Evolutionary conservation across 2,113 vertebrate genomes (phyloP), one percentile per base, ranked within the genome.

Genomic region (Loxodonta africana): DNA sequence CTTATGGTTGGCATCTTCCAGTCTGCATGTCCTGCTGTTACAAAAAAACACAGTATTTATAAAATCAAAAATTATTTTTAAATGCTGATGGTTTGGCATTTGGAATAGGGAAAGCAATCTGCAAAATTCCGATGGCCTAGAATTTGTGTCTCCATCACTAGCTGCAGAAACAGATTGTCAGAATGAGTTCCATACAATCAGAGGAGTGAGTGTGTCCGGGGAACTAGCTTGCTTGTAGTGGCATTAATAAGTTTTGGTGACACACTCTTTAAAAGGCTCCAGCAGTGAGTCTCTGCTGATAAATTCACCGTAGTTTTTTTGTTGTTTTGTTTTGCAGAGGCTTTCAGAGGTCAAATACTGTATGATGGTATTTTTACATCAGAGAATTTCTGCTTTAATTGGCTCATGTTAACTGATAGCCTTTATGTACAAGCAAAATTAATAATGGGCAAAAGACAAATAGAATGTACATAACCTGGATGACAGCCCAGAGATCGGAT

Each of bases 51-150:
- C 51, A 46, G 60, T 80, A 69, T 93, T 51, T 95, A 74, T 78
- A 86, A 91, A 90, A 83, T 83, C 67, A 87, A 89, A 96, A 96
- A 82, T 62, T 76, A 80, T 85, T 94, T 95, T 21, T 1, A 81
- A 93, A n/a, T 37, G 88, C 95, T 81, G 80, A 87, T 2, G 8
- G 63, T 81, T 95, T 97, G 95, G 90, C 94, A 95, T 95, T 95
- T 97, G 81, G 81, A 87, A 89, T 84, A 74, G 51, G 5, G 33
- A 96, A 93, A 87, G 90, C 96, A 95, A 95, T 95, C 95, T 97
- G 97, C 80, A 95, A 84, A 96, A 46, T 78, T 84, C 92, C 1
- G 4, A 41, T 41, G 71, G 82, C 11, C 87, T 94, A 63, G 57
- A n/a, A 30, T 77, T 78, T 80, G 90, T 69, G 23, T 83, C 96